phyloP scores from a whole-genome alignment of 2,888 invertebrate genomes.

The Coelopa pilipes region DNA sequence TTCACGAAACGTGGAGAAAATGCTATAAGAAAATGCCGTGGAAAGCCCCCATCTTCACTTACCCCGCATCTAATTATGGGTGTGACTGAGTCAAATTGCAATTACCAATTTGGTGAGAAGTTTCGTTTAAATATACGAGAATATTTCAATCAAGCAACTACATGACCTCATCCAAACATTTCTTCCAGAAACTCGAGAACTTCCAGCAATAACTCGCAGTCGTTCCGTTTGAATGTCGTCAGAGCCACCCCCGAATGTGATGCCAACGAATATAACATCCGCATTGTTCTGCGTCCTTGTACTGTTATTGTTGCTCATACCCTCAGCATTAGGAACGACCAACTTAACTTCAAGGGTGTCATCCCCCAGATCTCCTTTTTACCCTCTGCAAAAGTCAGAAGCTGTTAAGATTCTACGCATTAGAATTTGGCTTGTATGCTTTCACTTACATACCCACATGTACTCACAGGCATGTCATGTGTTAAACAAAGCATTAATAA shows the following conservation, averaged over 20 bases:
- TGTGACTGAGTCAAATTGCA: no score
- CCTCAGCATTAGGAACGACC: no score
- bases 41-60: no score
- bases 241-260: neutral
- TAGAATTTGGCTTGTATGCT: slow-evolving; percentile 5
- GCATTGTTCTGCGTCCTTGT: no score
- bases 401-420: slow-evolving; percentile 15
- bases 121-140: neutral
- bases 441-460: neutral
- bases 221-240: neutral
- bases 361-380: neutral
- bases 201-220: neutral
- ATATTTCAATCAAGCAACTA: neutral
- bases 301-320: no score
- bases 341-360: no score
- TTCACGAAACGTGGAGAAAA: no score
- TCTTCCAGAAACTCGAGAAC: neutral
- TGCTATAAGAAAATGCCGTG: no score
- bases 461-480: neutral
- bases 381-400: slow-evolving; percentile 1
- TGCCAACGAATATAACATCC: neutral
- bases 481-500: neutral
- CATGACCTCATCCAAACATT: slow-evolving; percentile 11
- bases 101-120: no score
- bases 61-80: no score